phyloP scores from a whole-genome alignment of 2,888 invertebrate genomes.

The Arrhopalites spinosus region DNA sequence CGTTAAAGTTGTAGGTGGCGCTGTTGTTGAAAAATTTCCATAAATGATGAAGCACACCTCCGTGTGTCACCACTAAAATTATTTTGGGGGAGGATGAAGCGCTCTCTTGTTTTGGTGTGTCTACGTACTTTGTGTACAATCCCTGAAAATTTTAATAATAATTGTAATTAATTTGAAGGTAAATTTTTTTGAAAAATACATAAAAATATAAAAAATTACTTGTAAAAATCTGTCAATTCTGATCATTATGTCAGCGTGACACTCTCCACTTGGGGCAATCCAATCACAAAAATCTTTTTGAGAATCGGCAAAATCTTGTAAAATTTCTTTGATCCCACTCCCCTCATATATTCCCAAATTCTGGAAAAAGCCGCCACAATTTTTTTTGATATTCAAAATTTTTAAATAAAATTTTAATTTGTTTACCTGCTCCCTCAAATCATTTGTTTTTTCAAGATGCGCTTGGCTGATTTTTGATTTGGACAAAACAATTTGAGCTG shows the following conservation, averaged over 20 bases:
- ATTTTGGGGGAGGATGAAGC: no score
- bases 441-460: background rate
- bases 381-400: background rate
- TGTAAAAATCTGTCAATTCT: slow-evolving; percentile 16
- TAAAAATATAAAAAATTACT: background rate
- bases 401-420: background rate
- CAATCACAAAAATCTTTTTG: slow-evolving; percentile 10
- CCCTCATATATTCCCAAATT: slow-evolving; percentile 11
- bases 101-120: no score
- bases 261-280: background rate
- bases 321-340: background rate
- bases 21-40: background rate
- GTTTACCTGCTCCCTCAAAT: slow-evolving; percentile 5
- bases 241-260: background rate
- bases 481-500: slow-evolving; percentile 9
- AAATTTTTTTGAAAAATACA: background rate
- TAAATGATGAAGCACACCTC: background rate
- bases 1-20: background rate
- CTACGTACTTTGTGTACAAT: background rate
- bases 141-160: background rate
- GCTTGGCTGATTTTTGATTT: background rate
- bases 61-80: background rate
- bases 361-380: background rate
- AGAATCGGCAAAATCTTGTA: background rate
- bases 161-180: background rate